Evolutionary conservation across 2,113 vertebrate genomes (phyloP).

Genomic region (Pseudois nayaur): DNA sequence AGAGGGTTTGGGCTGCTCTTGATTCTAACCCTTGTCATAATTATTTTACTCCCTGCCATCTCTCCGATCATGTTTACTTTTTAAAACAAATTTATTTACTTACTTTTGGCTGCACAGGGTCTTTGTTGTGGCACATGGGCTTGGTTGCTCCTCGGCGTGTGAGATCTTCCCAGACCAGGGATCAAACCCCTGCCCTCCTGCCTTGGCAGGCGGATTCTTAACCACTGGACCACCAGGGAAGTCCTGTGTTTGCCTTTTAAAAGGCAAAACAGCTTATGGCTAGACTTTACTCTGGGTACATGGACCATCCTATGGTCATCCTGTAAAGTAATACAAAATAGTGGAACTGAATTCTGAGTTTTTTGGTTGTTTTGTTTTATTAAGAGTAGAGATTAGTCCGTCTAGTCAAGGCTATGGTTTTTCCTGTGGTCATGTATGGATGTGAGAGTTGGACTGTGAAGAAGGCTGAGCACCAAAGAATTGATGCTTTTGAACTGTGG

Average conservation of each 20-base stretch:
- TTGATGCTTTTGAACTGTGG: too few species aligned
- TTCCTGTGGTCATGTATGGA: too few species aligned
- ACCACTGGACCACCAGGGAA: background rate
- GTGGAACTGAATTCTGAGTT: background rate
- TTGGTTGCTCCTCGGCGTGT: background rate
- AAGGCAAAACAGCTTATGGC: background rate
- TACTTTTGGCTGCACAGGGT: background rate
- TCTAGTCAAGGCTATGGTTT: too few species aligned
- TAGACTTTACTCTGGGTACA: background rate
- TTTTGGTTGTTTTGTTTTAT: background rate
- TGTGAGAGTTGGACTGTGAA: too few species aligned
- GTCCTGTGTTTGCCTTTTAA: background rate
- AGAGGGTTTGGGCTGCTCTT: background rate
- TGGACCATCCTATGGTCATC: background rate
- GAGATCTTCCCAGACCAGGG: background rate
- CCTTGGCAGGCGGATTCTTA: background rate
- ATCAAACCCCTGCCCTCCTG: background rate
- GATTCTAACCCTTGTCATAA: background rate
- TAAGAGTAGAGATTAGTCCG: background rate
- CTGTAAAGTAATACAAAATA: background rate
- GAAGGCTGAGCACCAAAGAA: too few species aligned
- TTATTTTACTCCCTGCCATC: background rate
- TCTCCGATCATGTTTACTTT: background rate
- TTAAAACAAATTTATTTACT: background rate
- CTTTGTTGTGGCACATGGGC: background rate